Conservation (phyloP, 2,888 invertebrate genomes). For the Crepidodera aurea region DNA sequence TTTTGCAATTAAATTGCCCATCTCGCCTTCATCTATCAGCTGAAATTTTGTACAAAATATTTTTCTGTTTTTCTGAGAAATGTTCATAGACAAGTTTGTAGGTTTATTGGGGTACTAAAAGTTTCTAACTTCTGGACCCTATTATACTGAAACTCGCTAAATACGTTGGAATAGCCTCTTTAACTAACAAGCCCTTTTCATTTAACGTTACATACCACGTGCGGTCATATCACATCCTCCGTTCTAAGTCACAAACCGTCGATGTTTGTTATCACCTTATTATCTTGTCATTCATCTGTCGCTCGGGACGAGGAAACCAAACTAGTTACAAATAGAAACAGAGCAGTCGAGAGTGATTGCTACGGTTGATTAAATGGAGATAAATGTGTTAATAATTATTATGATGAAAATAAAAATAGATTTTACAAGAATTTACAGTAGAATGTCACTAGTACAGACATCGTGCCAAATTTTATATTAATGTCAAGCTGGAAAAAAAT, state of each 20-base stretch:
- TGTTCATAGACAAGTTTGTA: background rate
- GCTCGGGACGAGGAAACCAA: background rate
- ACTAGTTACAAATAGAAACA: conserved; percentile 15
- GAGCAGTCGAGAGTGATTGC: background rate
- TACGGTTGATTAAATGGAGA: background rate
- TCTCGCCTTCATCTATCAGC: too few species aligned
- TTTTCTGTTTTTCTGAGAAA: too few species aligned
- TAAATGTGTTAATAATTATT: background rate
- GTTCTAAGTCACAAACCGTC: conserved; percentile 9
- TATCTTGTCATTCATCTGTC: conserved; percentile 24
- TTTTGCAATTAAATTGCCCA: too few species aligned
- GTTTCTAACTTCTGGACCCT: background rate
- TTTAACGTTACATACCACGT: background rate
- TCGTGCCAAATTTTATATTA: too few species aligned
- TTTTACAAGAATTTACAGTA: too few species aligned
- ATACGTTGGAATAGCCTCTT: background rate
- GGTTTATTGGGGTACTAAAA: background rate
- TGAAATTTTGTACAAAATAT: too few species aligned
- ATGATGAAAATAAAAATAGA: too few species aligned
- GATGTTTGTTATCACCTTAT: conserved; percentile 21
- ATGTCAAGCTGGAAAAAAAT: too few species aligned
- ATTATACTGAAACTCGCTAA: background rate
- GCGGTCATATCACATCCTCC: conserved; percentile 8
- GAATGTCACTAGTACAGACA: too few species aligned
- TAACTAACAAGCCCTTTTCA: conserved; percentile 7